These are phyloP conservation scores for Montipora capricornis DNA, from an alignment of 64 coral and sea anemone species.

Conservation along the genomic window DNA sequence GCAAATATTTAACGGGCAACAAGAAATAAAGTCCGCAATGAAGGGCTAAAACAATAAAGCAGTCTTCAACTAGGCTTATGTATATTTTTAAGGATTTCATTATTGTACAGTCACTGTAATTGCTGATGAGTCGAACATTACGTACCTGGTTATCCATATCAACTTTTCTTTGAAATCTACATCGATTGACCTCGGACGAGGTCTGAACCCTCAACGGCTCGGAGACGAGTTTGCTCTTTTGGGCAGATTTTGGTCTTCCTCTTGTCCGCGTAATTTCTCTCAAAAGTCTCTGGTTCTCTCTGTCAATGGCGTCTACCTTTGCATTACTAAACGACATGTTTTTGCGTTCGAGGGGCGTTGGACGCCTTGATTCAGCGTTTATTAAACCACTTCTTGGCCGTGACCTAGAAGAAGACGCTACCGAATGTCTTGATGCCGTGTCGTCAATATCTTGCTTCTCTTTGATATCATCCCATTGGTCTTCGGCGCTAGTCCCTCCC, in stretches of 20 bases:
- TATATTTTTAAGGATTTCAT: not conserved
- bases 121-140: too few relatives aligned
- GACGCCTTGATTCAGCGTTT: conserved; percentile 36
- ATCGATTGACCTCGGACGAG: conserved; percentile 95
- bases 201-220: conserved; percentile 94
- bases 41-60: too few relatives aligned
- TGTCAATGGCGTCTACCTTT: conserved; percentile 88
- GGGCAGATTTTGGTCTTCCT: conserved; percentile 80
- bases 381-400: conserved; percentile 78
- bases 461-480: conserved; percentile 13
- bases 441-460: conserved; percentile 45
- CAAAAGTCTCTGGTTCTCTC: conserved; percentile 94
- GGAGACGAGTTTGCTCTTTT: conserved; percentile 53
- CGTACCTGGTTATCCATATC: conserved; percentile 95
- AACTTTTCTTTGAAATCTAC: conserved; percentile 90
- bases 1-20: too few relatives aligned
- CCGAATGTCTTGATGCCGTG: conserved; percentile 38
- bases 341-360: conserved; percentile 77
- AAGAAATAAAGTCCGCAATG: not conserved
- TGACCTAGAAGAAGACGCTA: conserved; percentile 54
- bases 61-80: too few relatives aligned
- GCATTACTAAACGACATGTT: conserved; percentile 98
- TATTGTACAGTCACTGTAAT: not conserved
- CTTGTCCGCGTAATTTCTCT: conserved; percentile 73
- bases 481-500: not conserved